phyloP scores from a whole-genome alignment of 2,113 vertebrate genomes.

The Pseudopipra pipra region DNA sequence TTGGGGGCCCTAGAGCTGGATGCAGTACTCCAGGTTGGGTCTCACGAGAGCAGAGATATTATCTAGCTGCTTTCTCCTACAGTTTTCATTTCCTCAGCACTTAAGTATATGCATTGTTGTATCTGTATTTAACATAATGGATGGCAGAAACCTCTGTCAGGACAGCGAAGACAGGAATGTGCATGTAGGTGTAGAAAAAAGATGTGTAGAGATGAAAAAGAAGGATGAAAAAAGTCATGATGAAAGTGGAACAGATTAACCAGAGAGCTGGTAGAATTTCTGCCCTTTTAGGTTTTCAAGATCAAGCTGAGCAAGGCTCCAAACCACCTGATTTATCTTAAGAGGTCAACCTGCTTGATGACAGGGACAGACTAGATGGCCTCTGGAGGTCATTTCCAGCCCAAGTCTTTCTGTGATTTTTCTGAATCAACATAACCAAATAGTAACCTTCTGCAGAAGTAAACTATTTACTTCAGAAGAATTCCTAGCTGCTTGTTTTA shows the following conservation, averaged over 20 bases:
- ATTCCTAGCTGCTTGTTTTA: background rate
- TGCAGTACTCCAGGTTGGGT: background rate
- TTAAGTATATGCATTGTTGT: background rate
- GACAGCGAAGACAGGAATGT: background rate
- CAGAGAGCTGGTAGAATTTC: background rate
- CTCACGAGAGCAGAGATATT: background rate
- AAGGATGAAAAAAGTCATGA: accelerated
- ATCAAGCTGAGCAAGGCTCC: background rate
- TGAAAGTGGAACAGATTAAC: background rate
- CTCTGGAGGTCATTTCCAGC: background rate
- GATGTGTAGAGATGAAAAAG: accelerated
- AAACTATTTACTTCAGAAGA: background rate
- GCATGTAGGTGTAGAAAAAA: background rate
- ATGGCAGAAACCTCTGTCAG: background rate
- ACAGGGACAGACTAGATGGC: background rate
- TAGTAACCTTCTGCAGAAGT: background rate
- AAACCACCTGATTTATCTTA: background rate
- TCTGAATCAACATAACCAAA: background rate
- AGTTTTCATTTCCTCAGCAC: background rate
- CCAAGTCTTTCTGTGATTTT: background rate
- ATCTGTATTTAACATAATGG: background rate
- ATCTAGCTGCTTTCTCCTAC: background rate
- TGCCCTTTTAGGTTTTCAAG: background rate
- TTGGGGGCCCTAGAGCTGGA: background rate
- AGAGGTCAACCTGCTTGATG: background rate